phyloP scores from a whole-genome alignment of 2,888 invertebrate genomes.

The Tetragnatha montana region DNA sequence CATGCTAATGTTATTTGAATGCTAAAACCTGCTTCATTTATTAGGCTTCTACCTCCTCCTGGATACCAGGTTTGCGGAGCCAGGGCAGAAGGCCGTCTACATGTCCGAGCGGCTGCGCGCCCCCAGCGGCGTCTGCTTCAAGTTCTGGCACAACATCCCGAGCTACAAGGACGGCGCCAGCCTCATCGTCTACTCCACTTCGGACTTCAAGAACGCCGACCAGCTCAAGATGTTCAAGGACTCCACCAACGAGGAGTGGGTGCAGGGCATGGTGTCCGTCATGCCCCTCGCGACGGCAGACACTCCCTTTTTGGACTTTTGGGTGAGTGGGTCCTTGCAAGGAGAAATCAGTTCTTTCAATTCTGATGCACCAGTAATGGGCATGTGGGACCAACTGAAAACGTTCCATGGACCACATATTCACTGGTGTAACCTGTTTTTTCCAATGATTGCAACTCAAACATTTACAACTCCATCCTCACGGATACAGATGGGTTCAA shows the following conservation, averaged over 20 bases:
- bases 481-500: too few species aligned
- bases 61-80: constrained; percentile 27
- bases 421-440: too few species aligned
- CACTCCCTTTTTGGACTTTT: constrained; percentile 43
- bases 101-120: constrained; percentile 64
- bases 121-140: constrained; percentile 49
- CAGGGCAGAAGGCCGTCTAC: constrained; percentile 59
- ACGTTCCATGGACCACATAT: too few species aligned
- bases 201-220: constrained; percentile 53
- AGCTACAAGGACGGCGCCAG: constrained; percentile 42
- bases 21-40: background rate
- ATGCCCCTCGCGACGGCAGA: constrained; percentile 34
- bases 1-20: too few species aligned
- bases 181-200: constrained; percentile 34
- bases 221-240: constrained; percentile 35
- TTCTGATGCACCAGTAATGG: too few species aligned
- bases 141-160: constrained; percentile 54
- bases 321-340: constrained; percentile 51
- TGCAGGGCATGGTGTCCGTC: constrained; percentile 33
- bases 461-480: too few species aligned
- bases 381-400: too few species aligned
- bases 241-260: constrained; percentile 56
- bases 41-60: constrained; percentile 62
- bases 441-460: too few species aligned
- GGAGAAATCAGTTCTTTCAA: background rate